phyloP scores from a whole-genome alignment of 2,797 vertebrate species.

The Brotula barbata region DNA sequence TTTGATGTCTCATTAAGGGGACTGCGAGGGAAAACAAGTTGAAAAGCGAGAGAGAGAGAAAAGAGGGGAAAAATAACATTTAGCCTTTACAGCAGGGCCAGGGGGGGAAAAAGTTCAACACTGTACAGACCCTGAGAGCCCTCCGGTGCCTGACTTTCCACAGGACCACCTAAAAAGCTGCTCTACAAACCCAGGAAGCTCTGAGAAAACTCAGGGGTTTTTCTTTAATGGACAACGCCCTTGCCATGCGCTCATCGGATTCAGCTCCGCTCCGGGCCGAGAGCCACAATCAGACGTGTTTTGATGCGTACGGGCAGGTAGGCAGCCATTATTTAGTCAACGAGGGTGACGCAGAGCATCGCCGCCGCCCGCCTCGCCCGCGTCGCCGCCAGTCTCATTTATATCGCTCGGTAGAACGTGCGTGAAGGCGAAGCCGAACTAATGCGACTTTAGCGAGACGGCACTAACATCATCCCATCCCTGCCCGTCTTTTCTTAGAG shows the following conservation, averaged over 20 bases:
- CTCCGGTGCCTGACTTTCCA: slow-evolving; percentile 75
- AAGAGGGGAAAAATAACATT: slow-evolving; percentile 74
- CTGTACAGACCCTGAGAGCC: slow-evolving; percentile 74
- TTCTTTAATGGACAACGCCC: slow-evolving; percentile 74
- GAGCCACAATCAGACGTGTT: slow-evolving; percentile 37
- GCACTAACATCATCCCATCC: slow-evolving; percentile 62
- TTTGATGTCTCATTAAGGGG: slow-evolving; percentile 75
- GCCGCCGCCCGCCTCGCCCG: too few species aligned
- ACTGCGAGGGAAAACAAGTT: slow-evolving; percentile 56
- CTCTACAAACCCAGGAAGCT: slow-evolving; percentile 74
- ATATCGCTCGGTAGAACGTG: slow-evolving; percentile 13
- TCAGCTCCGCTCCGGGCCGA: slow-evolving; percentile 43
- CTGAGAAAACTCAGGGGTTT: slow-evolving; percentile 71
- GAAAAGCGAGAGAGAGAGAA: slow-evolving; percentile 52
- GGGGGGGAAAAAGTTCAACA: slow-evolving; percentile 69
- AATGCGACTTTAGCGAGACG: slow-evolving; percentile 60
- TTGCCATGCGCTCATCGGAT: slow-evolving; percentile 69
- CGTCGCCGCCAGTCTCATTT: slow-evolving; percentile 32
- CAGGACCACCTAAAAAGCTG: slow-evolving; percentile 81
- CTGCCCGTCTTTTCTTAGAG: slow-evolving; percentile 66
- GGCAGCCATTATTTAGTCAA: slow-evolving; percentile 41
- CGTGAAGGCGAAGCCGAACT: slow-evolving; percentile 22
- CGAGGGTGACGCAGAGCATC: slow-evolving; percentile 15
- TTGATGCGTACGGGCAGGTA: slow-evolving; percentile 42
- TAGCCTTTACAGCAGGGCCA: slow-evolving; percentile 56